Conservation (phyloP, 2,797 vertebrate genomes). For the Menidia menidia region DNA sequence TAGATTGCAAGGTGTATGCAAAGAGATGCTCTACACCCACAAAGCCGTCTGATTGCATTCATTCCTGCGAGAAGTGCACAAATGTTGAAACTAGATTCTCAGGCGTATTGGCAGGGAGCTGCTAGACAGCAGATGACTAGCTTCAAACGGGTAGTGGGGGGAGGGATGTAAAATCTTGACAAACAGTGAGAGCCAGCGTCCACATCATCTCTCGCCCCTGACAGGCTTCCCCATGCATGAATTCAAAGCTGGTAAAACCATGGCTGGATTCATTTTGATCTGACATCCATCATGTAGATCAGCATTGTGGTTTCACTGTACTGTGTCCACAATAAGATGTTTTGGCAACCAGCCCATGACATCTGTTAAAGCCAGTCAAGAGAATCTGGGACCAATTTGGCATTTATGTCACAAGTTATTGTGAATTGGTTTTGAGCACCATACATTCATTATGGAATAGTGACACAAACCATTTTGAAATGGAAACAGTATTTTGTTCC, state of each 20-base stretch:
- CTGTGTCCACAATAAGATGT: conserved; percentile 75
- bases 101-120: conserved; percentile 80
- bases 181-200: conserved; percentile 83
- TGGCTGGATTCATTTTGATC: conserved; percentile 80
- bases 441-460: conserved; percentile 39
- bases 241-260: conserved; percentile 83
- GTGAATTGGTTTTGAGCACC: conserved; percentile 25
- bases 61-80: conserved; percentile 78
- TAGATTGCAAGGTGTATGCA: conserved; percentile 79
- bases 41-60: conserved; percentile 85
- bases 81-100: conserved; percentile 81
- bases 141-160: conserved; percentile 77
- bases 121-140: conserved; percentile 80
- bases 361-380: conserved; percentile 73
- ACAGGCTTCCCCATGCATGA: conserved; percentile 83
- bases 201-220: conserved; percentile 82
- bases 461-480: conserved; percentile 14
- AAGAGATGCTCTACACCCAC: conserved; percentile 77
- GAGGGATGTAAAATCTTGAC: conserved; percentile 82
- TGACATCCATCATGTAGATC: conserved; percentile 80
- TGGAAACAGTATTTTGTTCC: background rate
- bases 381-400: conserved; percentile 66
- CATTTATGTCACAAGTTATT: conserved; percentile 62
- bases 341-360: conserved; percentile 76
- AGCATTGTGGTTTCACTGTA: conserved; percentile 74